Evolutionary conservation across 2,797 vertebrate species (phyloP).

Genomic region (Coreius guichenoti): DNA sequence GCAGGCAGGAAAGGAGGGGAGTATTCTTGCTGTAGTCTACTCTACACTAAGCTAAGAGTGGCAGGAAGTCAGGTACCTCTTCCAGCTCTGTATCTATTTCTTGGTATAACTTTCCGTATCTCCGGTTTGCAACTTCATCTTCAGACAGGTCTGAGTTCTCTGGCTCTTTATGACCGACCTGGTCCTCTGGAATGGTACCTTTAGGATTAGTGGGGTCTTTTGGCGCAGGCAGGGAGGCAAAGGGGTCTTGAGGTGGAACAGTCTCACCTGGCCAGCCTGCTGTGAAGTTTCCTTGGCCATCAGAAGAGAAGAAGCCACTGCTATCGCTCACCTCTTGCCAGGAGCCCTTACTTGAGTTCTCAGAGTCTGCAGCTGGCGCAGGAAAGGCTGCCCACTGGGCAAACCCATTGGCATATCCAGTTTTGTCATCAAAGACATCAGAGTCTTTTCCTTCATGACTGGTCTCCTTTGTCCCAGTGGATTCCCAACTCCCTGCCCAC

Average conservation of each 20-base stretch:
- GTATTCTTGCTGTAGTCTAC: slow-evolving; percentile 72
- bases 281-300: slow-evolving; percentile 67
- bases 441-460: slow-evolving; percentile 65
- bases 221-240: slow-evolving; percentile 55
- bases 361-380: slow-evolving; percentile 64
- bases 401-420: slow-evolving; percentile 70
- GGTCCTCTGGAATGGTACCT: slow-evolving; percentile 73
- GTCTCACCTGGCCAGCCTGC: slow-evolving; percentile 63
- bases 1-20: slow-evolving; percentile 60
- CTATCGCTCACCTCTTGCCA: slow-evolving; percentile 74
- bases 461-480: slow-evolving; percentile 55
- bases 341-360: slow-evolving; percentile 59
- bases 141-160: slow-evolving; percentile 96
- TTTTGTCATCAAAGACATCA: slow-evolving; percentile 68
- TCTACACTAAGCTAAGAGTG: slow-evolving; percentile 83
- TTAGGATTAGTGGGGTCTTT: slow-evolving; percentile 67
- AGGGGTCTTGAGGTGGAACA: slow-evolving; percentile 60
- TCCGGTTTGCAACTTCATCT: slow-evolving; percentile 96
- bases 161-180: slow-evolving; percentile 84
- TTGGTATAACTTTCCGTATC: slow-evolving; percentile 94
- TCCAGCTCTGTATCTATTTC: slow-evolving; percentile 93
- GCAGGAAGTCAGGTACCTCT: slow-evolving; percentile 87
- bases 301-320: slow-evolving; percentile 68
- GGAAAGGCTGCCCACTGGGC: slow-evolving; percentile 73
- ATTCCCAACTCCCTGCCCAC: slow-evolving; percentile 75